A percentile compares a stretch with the other conserved stretches of the same genome.
Evolutionary conservation across 2,888 invertebrate genomes (phyloP).

Genomic region (Conops quadrifasciatus): DNA sequence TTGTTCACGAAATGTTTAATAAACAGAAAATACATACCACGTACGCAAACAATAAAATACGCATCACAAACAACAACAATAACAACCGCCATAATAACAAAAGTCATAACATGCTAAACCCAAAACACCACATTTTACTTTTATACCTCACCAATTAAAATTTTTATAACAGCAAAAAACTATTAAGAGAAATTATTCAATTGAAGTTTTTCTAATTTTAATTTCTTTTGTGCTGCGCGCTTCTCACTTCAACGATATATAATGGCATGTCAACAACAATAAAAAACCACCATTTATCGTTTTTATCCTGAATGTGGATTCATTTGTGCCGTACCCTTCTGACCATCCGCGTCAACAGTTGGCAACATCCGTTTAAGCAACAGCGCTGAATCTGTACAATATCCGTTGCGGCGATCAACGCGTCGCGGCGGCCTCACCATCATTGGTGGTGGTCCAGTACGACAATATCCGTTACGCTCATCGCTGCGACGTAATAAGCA

Average conservation of each 20-base stretch:
- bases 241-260: constrained; percentile 1
- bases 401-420: constrained; percentile 69
- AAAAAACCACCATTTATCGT: constrained; percentile 17
- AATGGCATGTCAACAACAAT: constrained; percentile 34
- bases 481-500: constrained; percentile 70
- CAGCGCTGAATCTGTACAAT: constrained; percentile 72
- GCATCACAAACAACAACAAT: background rate
- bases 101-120: background rate
- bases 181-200: too few relatives aligned
- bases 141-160: too few relatives aligned
- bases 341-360: constrained; percentile 56
- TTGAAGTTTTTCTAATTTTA: too few relatives aligned
- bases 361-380: constrained; percentile 71
- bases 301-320: constrained; percentile 14
- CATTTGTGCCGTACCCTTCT: background rate
- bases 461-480: constrained; percentile 68
- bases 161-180: too few relatives aligned
- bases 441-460: constrained; percentile 65
- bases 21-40: too few relatives aligned
- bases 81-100: background rate
- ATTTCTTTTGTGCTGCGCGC: constrained; percentile 22
- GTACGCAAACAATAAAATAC: too few relatives aligned
- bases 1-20: background rate
- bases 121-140: background rate
- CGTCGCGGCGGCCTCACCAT: constrained; percentile 69